Evolutionary conservation across 1,140 invertebrate species (phyloP), one percentile per base, ranked within the genome.

Genomic region (Bombus polaris): DNA sequence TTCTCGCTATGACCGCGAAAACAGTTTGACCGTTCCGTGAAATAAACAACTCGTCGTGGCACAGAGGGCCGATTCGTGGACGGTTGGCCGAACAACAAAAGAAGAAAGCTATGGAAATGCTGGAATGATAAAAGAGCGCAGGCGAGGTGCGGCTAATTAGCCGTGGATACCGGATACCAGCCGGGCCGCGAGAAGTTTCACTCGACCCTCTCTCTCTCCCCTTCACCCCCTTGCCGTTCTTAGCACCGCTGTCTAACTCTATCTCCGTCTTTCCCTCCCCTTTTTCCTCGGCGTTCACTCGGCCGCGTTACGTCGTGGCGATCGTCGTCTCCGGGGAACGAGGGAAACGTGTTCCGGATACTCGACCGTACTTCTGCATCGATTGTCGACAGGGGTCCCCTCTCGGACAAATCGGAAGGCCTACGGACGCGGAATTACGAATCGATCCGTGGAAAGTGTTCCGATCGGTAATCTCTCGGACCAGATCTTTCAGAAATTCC

Each of bases 141-240:
- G 86, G 35, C 66, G 68, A 84, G 89, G 89, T 72, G 86, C 78
- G 89, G 88, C 85, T 90, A 90, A 90, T 90, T 90, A 89, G 88
- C 88, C 89, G 78, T 89, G 88, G 89, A 90, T 89, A 90, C 88
- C 88, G 88, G 88, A 89, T 87, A 89, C 89, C 81, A 53, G 78
- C 59, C 59, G 28, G 59, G 59, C 88, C 78, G 88, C 77, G 88
- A 87, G 85, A 81, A 87, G 89, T 89, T 90, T 90, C 89, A 89
- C 89, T 90, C 89, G 79, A 71, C 70, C 82, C 87, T 66, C 44
- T 80, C 77, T 82, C 66, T 39, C 66, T 74, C 35, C 32, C 47
- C 44, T 72, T 22, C 78, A 22, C 59, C 8, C 32, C 32, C 6
- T 35, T 35, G 32, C 10, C 32, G 32, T 15, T 28, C 28, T 28